phyloP scores from a whole-genome alignment of 1,140 invertebrate species.

The Camponotus vicinus region DNA sequence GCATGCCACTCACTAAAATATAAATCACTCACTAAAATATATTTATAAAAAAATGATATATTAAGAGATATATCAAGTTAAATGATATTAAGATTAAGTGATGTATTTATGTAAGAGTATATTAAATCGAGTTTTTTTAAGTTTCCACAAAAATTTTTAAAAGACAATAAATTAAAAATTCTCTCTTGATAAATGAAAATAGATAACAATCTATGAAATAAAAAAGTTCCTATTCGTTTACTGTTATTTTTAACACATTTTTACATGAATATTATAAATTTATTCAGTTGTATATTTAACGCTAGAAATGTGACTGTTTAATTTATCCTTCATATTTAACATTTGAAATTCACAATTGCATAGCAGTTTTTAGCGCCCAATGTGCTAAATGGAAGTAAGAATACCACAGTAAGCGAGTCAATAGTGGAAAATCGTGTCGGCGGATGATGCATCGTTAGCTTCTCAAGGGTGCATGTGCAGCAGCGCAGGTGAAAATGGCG shows the following conservation, averaged over 20 bases:
- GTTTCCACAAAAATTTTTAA: not conserved
- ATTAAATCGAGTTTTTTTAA: not conserved
- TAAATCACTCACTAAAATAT: not conserved
- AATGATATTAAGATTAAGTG: too few species aligned
- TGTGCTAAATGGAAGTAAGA: not conserved
- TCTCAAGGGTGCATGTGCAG: slow-evolving; percentile 48
- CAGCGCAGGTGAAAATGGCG: slow-evolving; percentile 50
- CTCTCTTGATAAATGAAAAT: slow-evolving; percentile 2
- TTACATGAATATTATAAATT: not conserved
- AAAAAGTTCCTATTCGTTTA: not conserved
- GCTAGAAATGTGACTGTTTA: not conserved
- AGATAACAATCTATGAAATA: not conserved
- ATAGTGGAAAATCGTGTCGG: slow-evolving; percentile 30
- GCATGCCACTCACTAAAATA: not conserved
- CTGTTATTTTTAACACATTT: not conserved
- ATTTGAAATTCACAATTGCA: not conserved
- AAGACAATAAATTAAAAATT: not conserved
- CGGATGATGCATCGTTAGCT: slow-evolving; percentile 21
- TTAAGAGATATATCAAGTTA: too few species aligned
- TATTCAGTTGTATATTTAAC: not conserved
- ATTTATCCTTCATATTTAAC: not conserved
- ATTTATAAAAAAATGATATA: not conserved
- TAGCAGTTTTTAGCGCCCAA: not conserved
- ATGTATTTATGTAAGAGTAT: not conserved
- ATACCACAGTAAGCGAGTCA: not conserved